phyloP scores from a whole-genome alignment of 1,140 invertebrate genomes.

The Piezodorus guildinii region DNA sequence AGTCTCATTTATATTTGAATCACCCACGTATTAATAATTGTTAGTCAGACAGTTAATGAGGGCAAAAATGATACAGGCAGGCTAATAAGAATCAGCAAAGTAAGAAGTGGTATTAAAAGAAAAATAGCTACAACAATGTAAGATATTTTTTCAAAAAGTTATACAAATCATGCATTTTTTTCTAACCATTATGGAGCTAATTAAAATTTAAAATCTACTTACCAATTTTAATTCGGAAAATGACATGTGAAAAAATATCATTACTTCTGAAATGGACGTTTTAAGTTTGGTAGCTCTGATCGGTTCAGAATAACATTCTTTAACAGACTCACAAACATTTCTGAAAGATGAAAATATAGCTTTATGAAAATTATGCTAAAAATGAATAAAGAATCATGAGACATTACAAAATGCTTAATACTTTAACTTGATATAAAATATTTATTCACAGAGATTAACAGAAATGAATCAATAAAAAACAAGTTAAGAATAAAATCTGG shows the following conservation, averaged over 20 bases:
- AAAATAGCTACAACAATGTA: neutral
- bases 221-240: constrained; percentile 36
- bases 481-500: too few relatives aligned
- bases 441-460: too few relatives aligned
- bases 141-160: neutral
- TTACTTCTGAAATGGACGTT: constrained; percentile 35
- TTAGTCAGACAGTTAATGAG: too few relatives aligned
- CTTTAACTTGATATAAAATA: too few relatives aligned
- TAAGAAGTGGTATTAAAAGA: neutral
- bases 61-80: too few relatives aligned
- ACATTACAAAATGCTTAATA: too few relatives aligned
- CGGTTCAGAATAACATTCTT: constrained; percentile 35
- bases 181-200: neutral
- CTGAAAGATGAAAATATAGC: constrained; percentile 29
- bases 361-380: too few relatives aligned
- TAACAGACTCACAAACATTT: constrained; percentile 34
- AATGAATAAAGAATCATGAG: too few relatives aligned
- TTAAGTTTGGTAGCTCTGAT: constrained; percentile 36
- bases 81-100: neutral
- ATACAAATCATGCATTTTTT: neutral
- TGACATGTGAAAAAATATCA: constrained; percentile 37
- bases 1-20: too few relatives aligned
- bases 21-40: too few relatives aligned
- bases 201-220: constrained; percentile 21
- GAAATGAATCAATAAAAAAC: too few relatives aligned